Base-by-base conservation (phyloP, 1,140 invertebrate genomes). In the Drosophila kepulauana region DNA sequence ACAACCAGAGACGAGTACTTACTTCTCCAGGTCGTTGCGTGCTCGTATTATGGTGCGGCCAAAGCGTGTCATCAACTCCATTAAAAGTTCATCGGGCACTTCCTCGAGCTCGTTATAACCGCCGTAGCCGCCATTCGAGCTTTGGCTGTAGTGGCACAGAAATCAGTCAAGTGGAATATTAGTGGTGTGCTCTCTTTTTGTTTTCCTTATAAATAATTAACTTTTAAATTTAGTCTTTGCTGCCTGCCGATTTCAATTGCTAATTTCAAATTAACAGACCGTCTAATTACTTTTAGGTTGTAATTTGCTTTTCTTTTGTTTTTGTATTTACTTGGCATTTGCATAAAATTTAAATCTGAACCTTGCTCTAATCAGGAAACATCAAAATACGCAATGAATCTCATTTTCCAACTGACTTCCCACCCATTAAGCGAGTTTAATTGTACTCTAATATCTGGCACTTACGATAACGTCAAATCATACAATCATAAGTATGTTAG, bases 1-100 rank as follows among this genome's bases (percentile, higher is more conserved):
- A 25, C 33, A 33, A 8, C 33, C 1, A 7, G 33, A 33, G 8
- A 11, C 41, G 10, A 46, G 11, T 11, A 54, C 93, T 94, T 82
- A 95, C 94, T 95, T 94, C 92, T 94, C 94, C 59, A 94, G 74
- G 59, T 94, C 94, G 74, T 93, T 93, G 65, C 92, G 92, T 59
- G 94, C 94, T 69, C 92, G 93, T 66, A 94, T 93, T 66, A 95
- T 94, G 66, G 93, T 94, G 77, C 94, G 94, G 58, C 95, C 94
- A 77, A 95, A 93, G 65, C 94, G 93, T 10, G 94, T 94, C 72
- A 95, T 91, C 73, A 95, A 89, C 70, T 94, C 94, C 81, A 95
- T 93, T 63, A 95, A 93, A n/a, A 94, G 93, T 78, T 95, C 94
- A 59, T 92, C 92, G 43, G 92, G 86, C 56, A 89, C 86, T 59